Evolutionary conservation across 2,113 vertebrate genomes (phyloP).

Genomic region (Sminthopsis crassicaudata): DNA sequence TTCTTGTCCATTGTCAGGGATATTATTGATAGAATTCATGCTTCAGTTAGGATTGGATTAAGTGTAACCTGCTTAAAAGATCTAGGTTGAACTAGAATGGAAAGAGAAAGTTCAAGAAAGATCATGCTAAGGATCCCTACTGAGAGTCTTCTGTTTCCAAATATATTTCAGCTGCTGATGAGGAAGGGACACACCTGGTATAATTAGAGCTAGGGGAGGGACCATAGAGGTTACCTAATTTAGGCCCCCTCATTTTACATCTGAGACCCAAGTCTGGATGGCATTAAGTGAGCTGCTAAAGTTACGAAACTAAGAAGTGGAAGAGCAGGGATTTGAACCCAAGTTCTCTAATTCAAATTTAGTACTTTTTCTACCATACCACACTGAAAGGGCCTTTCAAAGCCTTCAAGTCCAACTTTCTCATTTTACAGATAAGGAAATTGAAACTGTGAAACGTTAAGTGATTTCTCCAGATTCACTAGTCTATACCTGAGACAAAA

Average conservation of each 20-base stretch:
- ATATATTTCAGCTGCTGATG: too few relatives aligned
- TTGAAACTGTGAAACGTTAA: not conserved
- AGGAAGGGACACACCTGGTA: too few relatives aligned
- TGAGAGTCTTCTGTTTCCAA: not conserved
- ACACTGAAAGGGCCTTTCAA: not conserved
- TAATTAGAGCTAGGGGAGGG: not conserved
- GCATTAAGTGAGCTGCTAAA: not conserved
- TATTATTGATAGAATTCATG: not conserved
- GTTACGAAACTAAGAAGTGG: not conserved
- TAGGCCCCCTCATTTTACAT: not conserved
- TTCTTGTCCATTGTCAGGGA: not conserved
- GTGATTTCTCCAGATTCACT: not conserved
- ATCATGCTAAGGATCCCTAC: not conserved
- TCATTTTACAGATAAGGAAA: not conserved
- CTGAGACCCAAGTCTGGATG: not conserved
- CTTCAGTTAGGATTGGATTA: not conserved
- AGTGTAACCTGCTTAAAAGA: not conserved
- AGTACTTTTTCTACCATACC: slow-evolving; percentile 3
- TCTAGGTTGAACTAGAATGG: not conserved
- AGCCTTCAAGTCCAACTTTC: not conserved
- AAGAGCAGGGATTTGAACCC: not conserved
- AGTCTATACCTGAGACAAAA: not conserved
- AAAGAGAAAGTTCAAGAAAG: not conserved
- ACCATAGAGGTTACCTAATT: not conserved
- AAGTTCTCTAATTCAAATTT: not conserved